phyloP scores from a whole-genome alignment of 2,113 vertebrate species.

The Peromyscus maniculatus region DNA sequence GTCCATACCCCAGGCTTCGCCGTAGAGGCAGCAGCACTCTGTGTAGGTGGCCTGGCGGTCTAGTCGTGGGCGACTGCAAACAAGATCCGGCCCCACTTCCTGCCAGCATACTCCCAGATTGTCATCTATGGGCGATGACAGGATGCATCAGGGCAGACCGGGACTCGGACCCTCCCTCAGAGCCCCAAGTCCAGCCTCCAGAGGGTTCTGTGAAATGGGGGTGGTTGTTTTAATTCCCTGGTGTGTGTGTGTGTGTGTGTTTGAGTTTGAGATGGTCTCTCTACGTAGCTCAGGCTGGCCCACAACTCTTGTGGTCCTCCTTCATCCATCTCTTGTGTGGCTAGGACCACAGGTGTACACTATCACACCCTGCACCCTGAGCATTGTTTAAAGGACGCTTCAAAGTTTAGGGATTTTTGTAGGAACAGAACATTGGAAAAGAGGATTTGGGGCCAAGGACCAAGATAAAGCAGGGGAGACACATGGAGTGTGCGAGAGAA shows the following conservation, averaged over 20 bases:
- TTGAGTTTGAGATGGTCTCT: not conserved
- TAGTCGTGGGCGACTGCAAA: slow-evolving; percentile 91
- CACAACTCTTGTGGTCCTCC: not conserved
- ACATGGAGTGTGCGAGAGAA: not conserved
- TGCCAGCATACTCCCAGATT: slow-evolving; percentile 93
- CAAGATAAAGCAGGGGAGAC: not conserved
- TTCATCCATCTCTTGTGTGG: not conserved
- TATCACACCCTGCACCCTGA: not conserved
- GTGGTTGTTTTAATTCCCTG: not conserved
- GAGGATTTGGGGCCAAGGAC: not conserved
- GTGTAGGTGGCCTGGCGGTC: slow-evolving; percentile 91
- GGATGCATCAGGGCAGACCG: not conserved
- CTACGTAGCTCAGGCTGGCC: not conserved
- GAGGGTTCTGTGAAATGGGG: not conserved
- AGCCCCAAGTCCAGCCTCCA: not conserved
- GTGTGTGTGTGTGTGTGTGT: not conserved
- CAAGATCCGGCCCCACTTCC: slow-evolving; percentile 89
- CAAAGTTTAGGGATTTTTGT: not conserved
- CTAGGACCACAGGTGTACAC: not conserved
- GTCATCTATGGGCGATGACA: slow-evolving; percentile 86
- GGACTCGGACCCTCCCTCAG: not conserved
- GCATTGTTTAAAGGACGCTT: slow-evolving; percentile 3
- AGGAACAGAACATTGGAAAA: not conserved
- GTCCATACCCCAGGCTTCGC: slow-evolving; percentile 93
- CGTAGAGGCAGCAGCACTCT: slow-evolving; percentile 94